Conservation (phyloP, 2,113 vertebrate species). For the Nothobranchius kuhntae region DNA sequence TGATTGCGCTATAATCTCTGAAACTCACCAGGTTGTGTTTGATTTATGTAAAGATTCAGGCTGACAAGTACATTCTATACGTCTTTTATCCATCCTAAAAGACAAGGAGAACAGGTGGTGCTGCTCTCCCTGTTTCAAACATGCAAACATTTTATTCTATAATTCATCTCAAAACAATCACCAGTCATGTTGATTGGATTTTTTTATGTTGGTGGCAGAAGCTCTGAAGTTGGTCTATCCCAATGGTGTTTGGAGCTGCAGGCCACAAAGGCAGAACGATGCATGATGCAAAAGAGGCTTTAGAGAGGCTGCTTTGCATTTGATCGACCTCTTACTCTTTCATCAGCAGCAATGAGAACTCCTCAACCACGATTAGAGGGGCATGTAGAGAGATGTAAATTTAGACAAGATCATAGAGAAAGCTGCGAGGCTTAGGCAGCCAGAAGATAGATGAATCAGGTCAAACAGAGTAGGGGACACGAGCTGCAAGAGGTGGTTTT, state of each 20-base stretch:
- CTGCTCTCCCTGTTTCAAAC: no score
- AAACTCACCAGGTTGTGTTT: conserved; percentile 4
- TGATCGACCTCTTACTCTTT: conserved; percentile 67
- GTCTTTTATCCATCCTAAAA: conserved; percentile 47
- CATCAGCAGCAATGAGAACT: conserved; percentile 66
- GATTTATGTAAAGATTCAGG: conserved; percentile 35
- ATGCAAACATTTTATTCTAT: no score
- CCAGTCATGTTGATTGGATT: conserved; percentile 16
- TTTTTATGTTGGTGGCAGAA: conserved; percentile 33
- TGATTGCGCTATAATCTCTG: conserved; percentile 3
- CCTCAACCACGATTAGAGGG: conserved; percentile 57
- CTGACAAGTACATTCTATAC: conserved; percentile 46
- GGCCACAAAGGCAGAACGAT: conserved; percentile 37
- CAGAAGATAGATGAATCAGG: conserved; percentile 62
- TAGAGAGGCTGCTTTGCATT: conserved; percentile 58
- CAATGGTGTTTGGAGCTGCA: conserved; percentile 24
- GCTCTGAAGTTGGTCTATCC: conserved; percentile 30
- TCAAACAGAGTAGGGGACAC: conserved; percentile 54
- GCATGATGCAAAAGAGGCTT: conserved; percentile 47
- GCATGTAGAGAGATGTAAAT: conserved; percentile 70
- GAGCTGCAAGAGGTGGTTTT: conserved; percentile 31
- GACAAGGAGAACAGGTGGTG: conserved; percentile 15
- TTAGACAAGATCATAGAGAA: conserved; percentile 68
- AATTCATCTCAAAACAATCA: background rate
- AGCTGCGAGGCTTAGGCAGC: conserved; percentile 59